Evolutionary conservation across 2,888 invertebrate genomes (phyloP).

Genomic region (Drosophila greeni): DNA sequence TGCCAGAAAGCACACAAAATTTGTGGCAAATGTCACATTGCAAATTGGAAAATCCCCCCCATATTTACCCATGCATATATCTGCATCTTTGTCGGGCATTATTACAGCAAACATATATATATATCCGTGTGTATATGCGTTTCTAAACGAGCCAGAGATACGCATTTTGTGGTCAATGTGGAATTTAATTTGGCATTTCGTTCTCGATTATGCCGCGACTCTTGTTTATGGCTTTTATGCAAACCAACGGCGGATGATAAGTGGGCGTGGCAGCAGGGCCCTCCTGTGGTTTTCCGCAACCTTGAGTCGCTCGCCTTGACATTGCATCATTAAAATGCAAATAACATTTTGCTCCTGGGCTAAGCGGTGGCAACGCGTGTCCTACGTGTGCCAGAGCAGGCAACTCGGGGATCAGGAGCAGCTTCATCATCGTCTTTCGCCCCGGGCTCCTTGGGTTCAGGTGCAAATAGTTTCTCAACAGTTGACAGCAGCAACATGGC

Average conservation of each 20-base stretch:
- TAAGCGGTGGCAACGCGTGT: conserved; percentile 25
- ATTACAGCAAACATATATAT: conserved; percentile 9
- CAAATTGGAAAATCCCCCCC: conserved; percentile 30
- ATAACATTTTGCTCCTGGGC: conserved; percentile 34
- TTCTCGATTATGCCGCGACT: conserved; percentile 19
- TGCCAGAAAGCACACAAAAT: conserved; percentile 17
- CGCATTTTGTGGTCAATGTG: conserved; percentile 29
- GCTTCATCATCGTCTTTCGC: background rate
- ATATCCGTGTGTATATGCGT: background rate
- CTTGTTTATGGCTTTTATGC: conserved; percentile 22
- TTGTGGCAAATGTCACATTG: conserved; percentile 20
- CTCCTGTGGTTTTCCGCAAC: background rate
- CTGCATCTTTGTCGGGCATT: conserved; percentile 1
- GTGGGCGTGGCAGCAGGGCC: conserved; percentile 19
- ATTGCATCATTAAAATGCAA: conserved; percentile 59
- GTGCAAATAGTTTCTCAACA: conserved; percentile 24
- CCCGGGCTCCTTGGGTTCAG: conserved; percentile 4
- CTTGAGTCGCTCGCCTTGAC: conserved; percentile 18
- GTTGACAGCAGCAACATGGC: conserved; percentile 15
- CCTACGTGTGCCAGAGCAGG: conserved; percentile 31
- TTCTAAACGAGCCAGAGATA: background rate
- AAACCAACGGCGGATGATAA: conserved; percentile 10
- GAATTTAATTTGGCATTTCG: conserved; percentile 33
- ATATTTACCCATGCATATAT: conserved; percentile 21
- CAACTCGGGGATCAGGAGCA: conserved; percentile 1